Base-by-base conservation (phyloP, 35 echinoderm and acorn worm genomes). In the Heliocidaris erythrogramma region DNA sequence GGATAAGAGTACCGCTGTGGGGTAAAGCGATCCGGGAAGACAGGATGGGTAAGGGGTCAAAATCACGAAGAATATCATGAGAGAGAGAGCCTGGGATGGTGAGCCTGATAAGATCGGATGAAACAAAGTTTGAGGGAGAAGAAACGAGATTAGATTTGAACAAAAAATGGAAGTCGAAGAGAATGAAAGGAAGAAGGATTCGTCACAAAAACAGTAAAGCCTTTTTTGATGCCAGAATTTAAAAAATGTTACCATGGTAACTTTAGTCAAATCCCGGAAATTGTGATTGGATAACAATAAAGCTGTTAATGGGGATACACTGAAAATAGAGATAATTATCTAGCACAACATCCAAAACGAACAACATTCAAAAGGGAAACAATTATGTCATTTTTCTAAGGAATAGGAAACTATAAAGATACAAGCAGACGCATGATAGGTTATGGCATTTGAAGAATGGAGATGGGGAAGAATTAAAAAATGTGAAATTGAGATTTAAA, bases 1-100 rank as follows among this genome's bases (percentile, higher is more conserved):
- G 87, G 87, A 48, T 89, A 24, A 89, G 87, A 89, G 87, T 48
- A 48, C 87, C 87, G 87, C 87, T 42, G 32, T 47, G 87, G 87
- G 87, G 87, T 89, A 89, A 4, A 47, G 87, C 87, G 11, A 89
- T 18, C 29, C 87, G 9, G 47, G 31, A 32, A 5, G 30, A 78
- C 21, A 24, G 21, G 65, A n/a, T 21, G 21, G 27, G 65, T 3
- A 78, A 27, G 65, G 65, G 65, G 17, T 78, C 65, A 78, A 78
- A n/a, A 2, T 21, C 17, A 78, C 27, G 14, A 10, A 56, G 8
- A 56, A 56, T 56, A 56, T 10, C 11, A 56, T 12, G 52, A 56
- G 52, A 56, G 27, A 71, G 61, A 18, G 60, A 21, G n/a, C n/a
- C n/a, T n/a, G 86, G 87, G 87, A n/a, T 71, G 61, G 61, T 27